Evolutionary conservation across 2,888 invertebrate genomes (phyloP), one percentile per base, ranked within the genome.

Genomic region (Scaptomyza caliginosa): DNA sequence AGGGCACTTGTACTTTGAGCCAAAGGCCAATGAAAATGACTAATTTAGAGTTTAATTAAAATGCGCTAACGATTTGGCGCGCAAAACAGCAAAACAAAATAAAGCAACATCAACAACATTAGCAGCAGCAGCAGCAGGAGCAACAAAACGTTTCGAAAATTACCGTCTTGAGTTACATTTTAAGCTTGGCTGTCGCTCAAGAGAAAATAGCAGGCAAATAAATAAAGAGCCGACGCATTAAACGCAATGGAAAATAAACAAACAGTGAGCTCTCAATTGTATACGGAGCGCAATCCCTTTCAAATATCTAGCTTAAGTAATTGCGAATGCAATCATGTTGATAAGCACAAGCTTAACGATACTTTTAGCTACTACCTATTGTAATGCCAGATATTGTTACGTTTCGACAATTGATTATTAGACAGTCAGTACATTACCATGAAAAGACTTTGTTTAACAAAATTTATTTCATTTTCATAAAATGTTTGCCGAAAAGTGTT

Each of bases 11-110:
- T 63, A 64, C 74, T 86, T 82, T 74, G 67, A 66, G 74, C 74
- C 79, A 87, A 78, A 76, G 85, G 67, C 71, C 74, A 78, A 82
- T 76, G 86, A 73, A 82, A 85, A 88, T 85, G 76, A 86, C 88
- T 85, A 78, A 87, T 78, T 83, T 82, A 66, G 76, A 87, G 74
- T 86, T 83, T 83, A 82, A 87, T 83, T 83, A 83, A 83, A 83
- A 85, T 71, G 70, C 86, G 79, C 86, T 76, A 87, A 83, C 79
- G 83, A 86, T 77, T 84, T 74, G 72, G 58, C 67, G 58, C 64
- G 60, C 60, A 62, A 68, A 32, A 68, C 60, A 68, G 62, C 51
- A 50, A 52, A 34, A 42, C 38, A 57, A 59, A 21, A 24, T 57
- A 43, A 39, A 34, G 51, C 52, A 63, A 57, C 45, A 51, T 5